Evolutionary conservation across 2,888 invertebrate genomes (phyloP).

Genomic region (Plagodis pulveraria): DNA sequence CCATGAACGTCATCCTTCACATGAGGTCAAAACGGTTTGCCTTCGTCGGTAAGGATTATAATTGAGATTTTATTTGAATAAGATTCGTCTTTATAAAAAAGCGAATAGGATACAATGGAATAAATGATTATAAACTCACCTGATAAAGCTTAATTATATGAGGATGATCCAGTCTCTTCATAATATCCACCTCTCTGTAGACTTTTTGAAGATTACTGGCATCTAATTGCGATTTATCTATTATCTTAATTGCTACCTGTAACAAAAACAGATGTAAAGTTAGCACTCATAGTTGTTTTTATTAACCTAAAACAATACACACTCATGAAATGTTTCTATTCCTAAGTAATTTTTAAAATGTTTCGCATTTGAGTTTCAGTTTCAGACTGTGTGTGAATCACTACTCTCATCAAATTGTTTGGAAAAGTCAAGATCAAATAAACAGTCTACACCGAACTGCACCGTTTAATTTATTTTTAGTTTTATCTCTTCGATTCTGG

Average conservation of each 20-base stretch:
- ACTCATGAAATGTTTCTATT: background rate
- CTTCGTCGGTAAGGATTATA: background rate
- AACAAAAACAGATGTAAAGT: constrained; percentile 60
- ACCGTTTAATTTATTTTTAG: background rate
- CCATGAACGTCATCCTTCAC: constrained; percentile 16
- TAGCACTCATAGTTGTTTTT: background rate
- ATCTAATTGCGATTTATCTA: constrained; percentile 96
- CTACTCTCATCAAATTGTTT: constrained; percentile 1
- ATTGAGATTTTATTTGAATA: too few species aligned
- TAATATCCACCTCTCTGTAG: constrained; percentile 98
- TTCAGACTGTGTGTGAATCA: constrained; percentile 1
- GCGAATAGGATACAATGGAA: too few species aligned
- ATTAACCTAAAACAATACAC: background rate
- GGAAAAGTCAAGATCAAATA: constrained; percentile 5
- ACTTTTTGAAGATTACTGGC: constrained; percentile 97
- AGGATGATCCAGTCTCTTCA: constrained; percentile 98
- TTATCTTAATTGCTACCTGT: constrained; percentile 98
- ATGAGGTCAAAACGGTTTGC: constrained; percentile 15
- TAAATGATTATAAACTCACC: constrained; percentile 77
- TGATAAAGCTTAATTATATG: constrained; percentile 99
- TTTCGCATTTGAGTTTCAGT: background rate
- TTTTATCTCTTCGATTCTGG: background rate
- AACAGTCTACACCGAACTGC: constrained; percentile 2
- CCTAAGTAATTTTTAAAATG: background rate
- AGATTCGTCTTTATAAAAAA: too few species aligned